Evolutionary conservation across 2,888 invertebrate genomes (phyloP).

Genomic region (Nymphalis c-album): DNA sequence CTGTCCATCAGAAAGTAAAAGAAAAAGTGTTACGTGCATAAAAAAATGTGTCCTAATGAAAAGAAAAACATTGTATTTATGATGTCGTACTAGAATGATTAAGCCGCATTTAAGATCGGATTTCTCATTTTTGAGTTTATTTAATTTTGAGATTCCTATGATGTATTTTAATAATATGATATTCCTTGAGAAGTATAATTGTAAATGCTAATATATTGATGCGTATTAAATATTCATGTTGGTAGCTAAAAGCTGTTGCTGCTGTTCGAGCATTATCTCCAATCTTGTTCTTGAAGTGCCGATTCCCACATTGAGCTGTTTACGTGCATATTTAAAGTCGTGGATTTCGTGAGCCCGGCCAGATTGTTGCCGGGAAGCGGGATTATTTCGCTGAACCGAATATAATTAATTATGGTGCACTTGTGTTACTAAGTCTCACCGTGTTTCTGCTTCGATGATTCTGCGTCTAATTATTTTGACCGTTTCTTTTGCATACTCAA

Average conservation of each 20-base stretch:
- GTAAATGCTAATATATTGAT: no score
- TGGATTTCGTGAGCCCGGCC: slow-evolving; percentile 38
- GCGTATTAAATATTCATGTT: background rate
- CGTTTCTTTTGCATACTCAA: background rate
- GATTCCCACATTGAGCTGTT: slow-evolving; percentile 46
- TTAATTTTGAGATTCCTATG: no score
- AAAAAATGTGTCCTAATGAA: no score
- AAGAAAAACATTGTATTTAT: no score
- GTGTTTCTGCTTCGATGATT: slow-evolving; percentile 12
- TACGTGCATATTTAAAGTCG: slow-evolving; percentile 52
- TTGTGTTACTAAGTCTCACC: slow-evolving; percentile 14
- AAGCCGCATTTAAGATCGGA: no score
- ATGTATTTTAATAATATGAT: no score
- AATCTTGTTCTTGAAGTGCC: slow-evolving; percentile 6
- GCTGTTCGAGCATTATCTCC: no score
- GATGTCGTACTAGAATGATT: no score
- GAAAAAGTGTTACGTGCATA: no score
- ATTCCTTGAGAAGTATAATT: no score
- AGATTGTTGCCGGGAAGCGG: slow-evolving; percentile 41
- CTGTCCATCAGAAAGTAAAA: no score
- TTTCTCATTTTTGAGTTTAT: no score
- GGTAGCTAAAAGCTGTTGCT: background rate
- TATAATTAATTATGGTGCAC: slow-evolving; percentile 46
- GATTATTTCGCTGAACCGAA: slow-evolving; percentile 49
- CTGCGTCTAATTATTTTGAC: slow-evolving; percentile 11